Percentiles rank a stretch among this genome's conserved stretches.
Evolutionary conservation across 2,113 vertebrate species (phyloP).

Genomic region (Malurus alboscapulatus): DNA sequence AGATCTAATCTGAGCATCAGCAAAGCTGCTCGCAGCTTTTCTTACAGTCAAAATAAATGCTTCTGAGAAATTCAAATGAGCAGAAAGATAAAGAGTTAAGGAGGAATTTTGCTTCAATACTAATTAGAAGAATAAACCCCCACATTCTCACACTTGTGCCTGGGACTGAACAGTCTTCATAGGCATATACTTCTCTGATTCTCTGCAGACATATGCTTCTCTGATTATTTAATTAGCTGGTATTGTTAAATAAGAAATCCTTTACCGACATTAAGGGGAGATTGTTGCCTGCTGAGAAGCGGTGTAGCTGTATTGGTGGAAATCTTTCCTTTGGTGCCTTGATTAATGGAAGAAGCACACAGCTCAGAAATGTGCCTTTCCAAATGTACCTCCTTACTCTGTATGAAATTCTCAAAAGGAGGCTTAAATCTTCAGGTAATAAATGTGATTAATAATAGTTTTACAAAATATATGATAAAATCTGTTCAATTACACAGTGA

Average conservation of each 20-base stretch:
- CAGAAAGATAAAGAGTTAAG: slow-evolving; percentile 34
- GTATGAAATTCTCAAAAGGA: not conserved
- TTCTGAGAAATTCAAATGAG: slow-evolving; percentile 37
- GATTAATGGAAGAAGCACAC: not conserved
- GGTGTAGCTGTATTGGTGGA: not conserved
- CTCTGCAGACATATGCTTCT: not conserved
- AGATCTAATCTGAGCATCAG: slow-evolving; percentile 15
- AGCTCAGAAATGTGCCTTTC: not conserved
- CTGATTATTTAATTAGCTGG: slow-evolving; percentile 38
- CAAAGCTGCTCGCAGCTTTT: not conserved
- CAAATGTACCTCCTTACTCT: not conserved
- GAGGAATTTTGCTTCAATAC: not conserved
- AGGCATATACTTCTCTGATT: not conserved
- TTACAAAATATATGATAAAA: not conserved
- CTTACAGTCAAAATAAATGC: not conserved
- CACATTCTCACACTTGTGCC: not conserved
- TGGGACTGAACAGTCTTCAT: not conserved
- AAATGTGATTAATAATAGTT: not conserved
- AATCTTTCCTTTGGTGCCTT: not conserved
- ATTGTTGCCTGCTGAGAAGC: not conserved
- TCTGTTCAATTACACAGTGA: not conserved
- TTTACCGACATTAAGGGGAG: not conserved
- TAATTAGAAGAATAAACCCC: not conserved
- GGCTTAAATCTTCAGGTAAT: slow-evolving; percentile 2
- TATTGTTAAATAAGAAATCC: slow-evolving; percentile 35